Percentiles rank a stretch among this genome's conserved stretches.
Evolutionary conservation across 2,113 vertebrate genomes (phyloP).

Genomic region (Acrocephalus arundinaceus): DNA sequence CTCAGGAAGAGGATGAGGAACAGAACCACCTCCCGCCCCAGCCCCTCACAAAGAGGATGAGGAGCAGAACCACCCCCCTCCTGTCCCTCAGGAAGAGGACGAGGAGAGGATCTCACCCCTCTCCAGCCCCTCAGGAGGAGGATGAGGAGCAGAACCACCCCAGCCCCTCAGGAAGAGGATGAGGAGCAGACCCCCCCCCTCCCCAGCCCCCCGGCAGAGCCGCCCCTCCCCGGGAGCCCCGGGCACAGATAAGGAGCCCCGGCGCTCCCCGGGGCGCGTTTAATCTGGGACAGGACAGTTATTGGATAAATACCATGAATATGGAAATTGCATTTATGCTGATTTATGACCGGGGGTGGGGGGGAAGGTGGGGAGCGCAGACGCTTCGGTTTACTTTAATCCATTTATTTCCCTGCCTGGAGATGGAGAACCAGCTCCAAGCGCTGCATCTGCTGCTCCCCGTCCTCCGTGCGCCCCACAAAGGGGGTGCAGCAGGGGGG

Average conservation of each 20-base stretch:
- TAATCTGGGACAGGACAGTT: slow-evolving; percentile 59
- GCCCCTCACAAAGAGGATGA: too few species aligned
- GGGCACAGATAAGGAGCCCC: neutral
- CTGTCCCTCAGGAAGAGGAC: too few species aligned
- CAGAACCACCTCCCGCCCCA: too few species aligned
- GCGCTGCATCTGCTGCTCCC: neutral
- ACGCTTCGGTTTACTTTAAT: neutral
- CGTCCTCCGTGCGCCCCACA: neutral
- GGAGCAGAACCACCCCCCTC: too few species aligned
- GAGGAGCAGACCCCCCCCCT: too few species aligned
- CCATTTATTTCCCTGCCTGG: slow-evolving; percentile 41
- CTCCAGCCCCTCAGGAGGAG: too few species aligned
- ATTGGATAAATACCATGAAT: slow-evolving; percentile 70
- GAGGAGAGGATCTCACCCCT: too few species aligned
- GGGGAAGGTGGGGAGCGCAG: slow-evolving; percentile 7
- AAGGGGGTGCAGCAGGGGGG: neutral
- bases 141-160: too few species aligned
- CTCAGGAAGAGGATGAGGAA: too few species aligned
- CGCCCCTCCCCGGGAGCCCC: neutral
- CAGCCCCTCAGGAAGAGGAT: too few species aligned
- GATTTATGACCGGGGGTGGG: slow-evolving; percentile 34
- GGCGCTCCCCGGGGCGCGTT: slow-evolving; percentile 29
- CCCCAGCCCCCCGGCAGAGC: neutral
- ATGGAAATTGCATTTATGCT: slow-evolving; percentile 69
- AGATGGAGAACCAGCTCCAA: slow-evolving; percentile 6